phyloP scores from a whole-genome alignment of 2,888 invertebrate species.

The Myopa tessellatipennis region DNA sequence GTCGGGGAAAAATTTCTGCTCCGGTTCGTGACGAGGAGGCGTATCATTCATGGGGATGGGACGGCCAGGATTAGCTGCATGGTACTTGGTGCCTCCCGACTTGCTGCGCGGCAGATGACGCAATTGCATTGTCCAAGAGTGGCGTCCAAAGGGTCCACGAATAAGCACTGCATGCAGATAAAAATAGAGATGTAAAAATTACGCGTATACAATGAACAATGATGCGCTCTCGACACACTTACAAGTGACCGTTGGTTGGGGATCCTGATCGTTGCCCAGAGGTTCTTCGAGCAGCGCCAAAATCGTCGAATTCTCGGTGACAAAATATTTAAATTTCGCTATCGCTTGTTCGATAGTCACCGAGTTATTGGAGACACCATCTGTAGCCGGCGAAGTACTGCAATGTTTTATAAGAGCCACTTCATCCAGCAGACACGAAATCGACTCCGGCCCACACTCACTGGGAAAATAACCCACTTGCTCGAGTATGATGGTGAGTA shows the following conservation, averaged over 20 bases:
- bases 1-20: conserved; percentile 83
- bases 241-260: conserved; percentile 88
- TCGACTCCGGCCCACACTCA: conserved; percentile 84
- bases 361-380: conserved; percentile 49
- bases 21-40: conserved; percentile 75
- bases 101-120: conserved; percentile 89
- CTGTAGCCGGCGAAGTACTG: conserved; percentile 71
- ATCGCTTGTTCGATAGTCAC: conserved; percentile 71
- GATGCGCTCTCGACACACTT: conserved; percentile 44
- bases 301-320: conserved; percentile 89
- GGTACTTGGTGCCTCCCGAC: conserved; percentile 75
- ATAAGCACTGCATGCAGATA: conserved; percentile 75
- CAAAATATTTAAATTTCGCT: conserved; percentile 86
- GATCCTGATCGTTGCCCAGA: conserved; percentile 91
- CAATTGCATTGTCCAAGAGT: conserved; percentile 92
- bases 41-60: conserved; percentile 81
- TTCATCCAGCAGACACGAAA: conserved; percentile 90
- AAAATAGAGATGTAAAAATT: background rate
- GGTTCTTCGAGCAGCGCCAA: conserved; percentile 92
- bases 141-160: conserved; percentile 92
- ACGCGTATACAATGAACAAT: background rate
- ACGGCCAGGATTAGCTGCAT: conserved; percentile 73
- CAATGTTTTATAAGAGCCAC: conserved; percentile 82
- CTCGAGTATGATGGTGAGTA: conserved; percentile 90
- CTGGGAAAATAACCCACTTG: conserved; percentile 89